Percentiles rank a stretch among this genome's conserved stretches.
Evolutionary conservation across 1,140 invertebrate genomes (phyloP).

Genomic region (Cotesia glomerata): DNA sequence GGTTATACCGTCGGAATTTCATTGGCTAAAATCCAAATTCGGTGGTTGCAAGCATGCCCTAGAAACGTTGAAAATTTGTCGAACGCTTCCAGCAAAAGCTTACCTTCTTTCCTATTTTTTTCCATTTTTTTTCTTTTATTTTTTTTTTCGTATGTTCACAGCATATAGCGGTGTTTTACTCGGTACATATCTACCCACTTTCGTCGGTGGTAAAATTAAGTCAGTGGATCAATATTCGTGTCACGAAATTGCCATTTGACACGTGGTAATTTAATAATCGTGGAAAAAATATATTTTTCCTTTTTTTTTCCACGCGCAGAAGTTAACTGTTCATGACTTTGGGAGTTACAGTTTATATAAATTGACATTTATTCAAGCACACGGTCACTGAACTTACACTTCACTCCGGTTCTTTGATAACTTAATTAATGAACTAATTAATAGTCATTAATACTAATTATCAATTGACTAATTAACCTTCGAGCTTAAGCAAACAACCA

Average conservation of each 20-base stretch:
- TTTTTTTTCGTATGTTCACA: not conserved
- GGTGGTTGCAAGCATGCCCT: slow-evolving; percentile 9
- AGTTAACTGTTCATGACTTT: not conserved
- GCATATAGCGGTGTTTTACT: not conserved
- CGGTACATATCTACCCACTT: not conserved
- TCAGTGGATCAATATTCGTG: not conserved
- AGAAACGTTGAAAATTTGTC: slow-evolving; percentile 28
- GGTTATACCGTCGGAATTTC: slow-evolving; percentile 35
- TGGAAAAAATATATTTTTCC: not conserved
- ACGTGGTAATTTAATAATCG: no score
- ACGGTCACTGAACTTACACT: slow-evolving; percentile 8
- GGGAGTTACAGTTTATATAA: not conserved
- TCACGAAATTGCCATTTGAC: no score
- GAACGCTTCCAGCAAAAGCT: not conserved
- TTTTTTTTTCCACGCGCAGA: no score
- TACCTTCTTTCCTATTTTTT: not conserved
- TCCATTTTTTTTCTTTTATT: not conserved
- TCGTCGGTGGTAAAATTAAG: not conserved
- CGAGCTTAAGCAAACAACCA: no score
- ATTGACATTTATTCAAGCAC: slow-evolving; percentile 13
- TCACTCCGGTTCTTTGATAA: not conserved
- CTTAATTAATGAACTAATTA: not conserved
- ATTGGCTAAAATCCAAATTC: slow-evolving; percentile 40
- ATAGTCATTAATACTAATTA: not conserved
- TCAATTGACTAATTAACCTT: no score